Evolutionary conservation across 2,797 vertebrate species (phyloP), one percentile per base, ranked within the genome.

Genomic region (Trachops cirrhosus): DNA sequence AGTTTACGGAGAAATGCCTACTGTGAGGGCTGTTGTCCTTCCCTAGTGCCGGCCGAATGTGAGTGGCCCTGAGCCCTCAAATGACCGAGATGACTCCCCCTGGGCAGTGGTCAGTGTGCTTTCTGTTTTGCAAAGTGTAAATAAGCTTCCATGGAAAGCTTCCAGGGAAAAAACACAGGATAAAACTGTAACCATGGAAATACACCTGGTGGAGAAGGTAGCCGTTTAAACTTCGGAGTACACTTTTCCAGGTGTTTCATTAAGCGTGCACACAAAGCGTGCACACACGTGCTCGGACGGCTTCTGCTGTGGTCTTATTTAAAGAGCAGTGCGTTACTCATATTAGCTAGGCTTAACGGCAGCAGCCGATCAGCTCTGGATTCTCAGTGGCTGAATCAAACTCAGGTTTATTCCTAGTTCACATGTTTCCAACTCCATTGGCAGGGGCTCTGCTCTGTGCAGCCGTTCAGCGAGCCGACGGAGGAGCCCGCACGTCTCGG

Each of bases 301-400:
- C 24, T 7, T 91, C 86, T 85, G 46, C 39, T 94, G 78, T 75
- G 87, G 74, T 93, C 95, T 92, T 70, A 50, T 59, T 64, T 48
- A 12, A 59, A 90, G 94, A 95, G 24, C n/a, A 46, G 64, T 32
- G 15, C 71, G 32, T 86, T 79, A 62, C 54, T 95, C 74, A 62
- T 46, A 37, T 68, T 96, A 79, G 74, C 64, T 86, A 79, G 85
- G 79, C 84, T 92, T 94, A 85, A 80, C 46, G 80, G n/a, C 39
- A 59, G 79, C 71, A 84, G 19, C 94, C 89, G 89, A 87, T 87
- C 68, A 95, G 50, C 71, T 89, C n/a, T 44, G 50, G 44, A 44
- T 95, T 91, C 96, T 87, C 90, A 16, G 64, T 6, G 52, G 87
- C 71, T 96, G 92, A 29, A 85, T 93, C 86, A 93, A 94, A 44